Evolutionary conservation across 2,797 vertebrate species (phyloP).

Genomic region (Sphenopsis melanotis): DNA sequence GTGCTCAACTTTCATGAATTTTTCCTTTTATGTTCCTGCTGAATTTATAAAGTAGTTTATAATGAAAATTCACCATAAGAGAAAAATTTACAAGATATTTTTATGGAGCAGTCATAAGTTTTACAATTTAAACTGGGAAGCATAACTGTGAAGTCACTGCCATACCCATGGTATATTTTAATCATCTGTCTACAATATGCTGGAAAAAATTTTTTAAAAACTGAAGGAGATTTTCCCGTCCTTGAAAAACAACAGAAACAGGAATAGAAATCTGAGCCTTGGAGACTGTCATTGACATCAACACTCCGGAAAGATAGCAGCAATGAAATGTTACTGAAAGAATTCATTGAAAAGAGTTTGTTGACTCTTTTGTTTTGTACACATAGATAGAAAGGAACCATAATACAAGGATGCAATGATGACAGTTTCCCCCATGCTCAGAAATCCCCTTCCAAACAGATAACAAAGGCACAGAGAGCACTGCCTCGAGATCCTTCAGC

Average conservation of each 20-base stretch:
- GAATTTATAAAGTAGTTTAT: background rate
- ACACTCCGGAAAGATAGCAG: background rate
- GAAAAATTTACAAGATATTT: conserved; percentile 15
- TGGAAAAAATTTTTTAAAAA: background rate
- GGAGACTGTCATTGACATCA: background rate
- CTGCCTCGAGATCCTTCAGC: background rate
- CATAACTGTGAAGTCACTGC: conserved; percentile 1
- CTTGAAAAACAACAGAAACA: background rate
- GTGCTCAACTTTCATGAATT: background rate
- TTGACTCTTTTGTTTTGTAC: background rate
- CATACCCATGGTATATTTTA: background rate
- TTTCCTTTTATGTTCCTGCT: conserved; percentile 13
- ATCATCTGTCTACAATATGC: background rate
- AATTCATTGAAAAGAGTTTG: background rate
- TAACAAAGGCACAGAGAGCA: background rate
- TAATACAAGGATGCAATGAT: background rate
- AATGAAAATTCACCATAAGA: background rate
- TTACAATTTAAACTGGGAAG: conserved; percentile 7
- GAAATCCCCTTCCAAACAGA: background rate
- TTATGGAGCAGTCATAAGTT: conserved; percentile 9
- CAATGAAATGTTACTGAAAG: background rate
- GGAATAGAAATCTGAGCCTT: background rate
- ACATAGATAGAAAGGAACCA: background rate
- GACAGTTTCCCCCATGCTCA: background rate
- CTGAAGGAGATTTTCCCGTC: background rate